Base-by-base conservation (phyloP, 2,113 vertebrate genomes). In the Leptobrachium leishanense region DNA sequence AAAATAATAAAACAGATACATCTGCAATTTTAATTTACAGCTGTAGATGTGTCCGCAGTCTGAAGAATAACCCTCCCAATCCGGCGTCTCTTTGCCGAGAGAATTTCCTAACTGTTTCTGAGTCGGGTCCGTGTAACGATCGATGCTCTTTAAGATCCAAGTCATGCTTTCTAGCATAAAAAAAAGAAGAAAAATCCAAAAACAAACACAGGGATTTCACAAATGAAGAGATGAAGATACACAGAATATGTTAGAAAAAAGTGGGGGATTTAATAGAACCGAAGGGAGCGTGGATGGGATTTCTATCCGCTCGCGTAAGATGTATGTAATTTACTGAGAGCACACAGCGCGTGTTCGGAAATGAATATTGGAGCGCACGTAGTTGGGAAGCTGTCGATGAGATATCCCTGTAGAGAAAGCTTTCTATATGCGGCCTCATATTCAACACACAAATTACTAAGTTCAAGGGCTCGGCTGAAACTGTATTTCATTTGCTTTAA, bases 401-500 rank as follows among this genome's bases (percentile, higher is more conserved):
- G 31, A 5, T n/a, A 10, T 43, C 54, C 53, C 75, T 46, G n/a
- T 50, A 1, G 42, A 67, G 54, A 62, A 8, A 53, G 54, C 2
- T 42, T 77, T 70, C 66, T 44, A 53, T 77, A 62, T 59, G 67
- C 55, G 59, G 54, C 68, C 53, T 76, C 66, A 55, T 76, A 76
- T 54, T 55, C 64, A 20, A 20, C 44, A 54, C 15, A 55, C 40
- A 68, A 13, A 68, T 57, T 68, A 46, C 50, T 39, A 59, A 69
- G 55, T 77, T 70, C 54, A 77, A 77, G 68, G 68, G 67, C 76
- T 50, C 70, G 5, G 5, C 41, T 40, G n/a, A 15, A 57, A 77
- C 46, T 62, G 3, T 46, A 15, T 76, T 76, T 76, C 31, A 76
- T 76, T 69, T 44, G 66, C n/a, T 77, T 13, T 59, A 70, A 77